Conservation (phyloP, 1,140 invertebrate genomes). For the Bombus terrestris region DNA sequence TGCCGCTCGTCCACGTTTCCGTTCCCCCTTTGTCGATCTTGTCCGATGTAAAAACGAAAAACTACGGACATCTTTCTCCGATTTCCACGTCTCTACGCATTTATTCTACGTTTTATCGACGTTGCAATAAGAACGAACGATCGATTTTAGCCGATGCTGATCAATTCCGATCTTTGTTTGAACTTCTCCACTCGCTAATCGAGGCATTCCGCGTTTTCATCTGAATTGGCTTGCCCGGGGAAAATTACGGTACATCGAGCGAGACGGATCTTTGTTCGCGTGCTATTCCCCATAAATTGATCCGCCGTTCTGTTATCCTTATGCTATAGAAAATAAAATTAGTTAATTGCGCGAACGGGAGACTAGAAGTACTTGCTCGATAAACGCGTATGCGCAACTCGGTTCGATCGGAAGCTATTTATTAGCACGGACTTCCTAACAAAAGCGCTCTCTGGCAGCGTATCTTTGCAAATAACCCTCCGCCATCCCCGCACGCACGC, state of each 20-base stretch:
- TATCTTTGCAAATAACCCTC: not conserved
- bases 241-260: not conserved
- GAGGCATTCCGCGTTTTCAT: not conserved
- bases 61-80: not conserved
- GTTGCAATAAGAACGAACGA: not conserved
- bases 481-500: not conserved
- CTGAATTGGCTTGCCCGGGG: not conserved
- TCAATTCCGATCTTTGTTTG: not conserved
- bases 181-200: not conserved
- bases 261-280: not conserved
- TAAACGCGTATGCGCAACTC: not conserved
- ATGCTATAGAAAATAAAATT: not conserved
- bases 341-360: not conserved
- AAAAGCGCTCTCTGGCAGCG: not conserved
- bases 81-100: not conserved
- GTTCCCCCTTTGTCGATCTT: too few species aligned
- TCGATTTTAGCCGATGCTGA: not conserved
- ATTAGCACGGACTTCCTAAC: not conserved
- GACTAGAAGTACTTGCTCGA: not conserved
- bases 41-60: too few species aligned
- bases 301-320: not conserved
- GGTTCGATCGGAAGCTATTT: not conserved
- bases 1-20: too few species aligned
- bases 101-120: not conserved
- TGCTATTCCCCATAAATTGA: not conserved